A percentile compares a stretch with the other conserved stretches of the same genome.
These are phyloP conservation scores for Lagopus muta DNA, from an alignment of 2,113 vertebrate genomes.

Conservation along the genomic window DNA sequence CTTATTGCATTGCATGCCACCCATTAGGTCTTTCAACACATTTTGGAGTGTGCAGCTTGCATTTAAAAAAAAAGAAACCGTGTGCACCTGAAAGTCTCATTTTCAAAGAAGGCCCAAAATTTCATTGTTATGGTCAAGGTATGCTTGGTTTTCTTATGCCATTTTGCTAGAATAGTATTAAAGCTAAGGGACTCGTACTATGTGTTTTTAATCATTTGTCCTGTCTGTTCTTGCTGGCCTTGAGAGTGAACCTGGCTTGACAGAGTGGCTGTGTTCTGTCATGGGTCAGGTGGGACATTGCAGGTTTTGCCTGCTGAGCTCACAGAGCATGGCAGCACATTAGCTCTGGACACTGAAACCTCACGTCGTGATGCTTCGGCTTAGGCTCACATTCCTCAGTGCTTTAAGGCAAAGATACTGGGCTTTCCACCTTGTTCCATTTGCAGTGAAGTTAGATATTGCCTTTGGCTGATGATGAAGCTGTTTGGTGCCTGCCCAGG, in stretches of 20 bases:
- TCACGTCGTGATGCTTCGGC: background rate
- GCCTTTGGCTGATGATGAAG: background rate
- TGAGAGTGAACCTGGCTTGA: background rate
- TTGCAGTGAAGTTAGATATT: background rate
- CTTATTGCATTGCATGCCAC: background rate
- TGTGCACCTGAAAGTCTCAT: background rate
- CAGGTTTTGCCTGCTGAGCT: background rate
- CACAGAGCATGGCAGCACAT: background rate
- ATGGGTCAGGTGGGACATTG: background rate
- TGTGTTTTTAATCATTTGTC: background rate
- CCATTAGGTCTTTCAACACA: background rate
- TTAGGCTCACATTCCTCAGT: background rate
- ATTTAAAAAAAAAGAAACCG: background rate
- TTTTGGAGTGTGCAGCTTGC: background rate
- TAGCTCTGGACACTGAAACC: background rate
- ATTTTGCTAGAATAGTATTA: background rate
- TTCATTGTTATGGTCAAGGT: background rate
- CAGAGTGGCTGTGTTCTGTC: background rate
- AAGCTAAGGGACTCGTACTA: background rate
- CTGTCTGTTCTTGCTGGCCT: background rate
- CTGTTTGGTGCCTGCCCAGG: background rate
- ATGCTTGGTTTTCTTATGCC: background rate
- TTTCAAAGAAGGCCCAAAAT: background rate
- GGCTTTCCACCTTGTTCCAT: background rate
- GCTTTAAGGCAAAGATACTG: background rate